Conservation (phyloP, 2,797 vertebrate genomes). For the Triplophysa yarkandensis region DNA sequence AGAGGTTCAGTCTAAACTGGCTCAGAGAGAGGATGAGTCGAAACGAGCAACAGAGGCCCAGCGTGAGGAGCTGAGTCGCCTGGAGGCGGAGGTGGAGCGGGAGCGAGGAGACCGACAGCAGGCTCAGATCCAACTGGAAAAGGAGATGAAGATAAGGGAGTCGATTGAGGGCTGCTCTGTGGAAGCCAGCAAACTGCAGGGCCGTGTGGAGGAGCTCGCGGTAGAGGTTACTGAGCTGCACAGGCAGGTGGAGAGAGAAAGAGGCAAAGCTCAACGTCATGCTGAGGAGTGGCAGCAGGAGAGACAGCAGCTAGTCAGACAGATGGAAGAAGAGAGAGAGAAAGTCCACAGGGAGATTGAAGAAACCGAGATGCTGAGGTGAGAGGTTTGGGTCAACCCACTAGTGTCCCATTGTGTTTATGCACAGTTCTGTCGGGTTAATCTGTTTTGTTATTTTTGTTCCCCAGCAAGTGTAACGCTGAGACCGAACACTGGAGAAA, state of each 20-base stretch:
- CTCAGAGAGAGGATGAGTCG: slow-evolving; percentile 77
- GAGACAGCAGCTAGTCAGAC: slow-evolving; percentile 39
- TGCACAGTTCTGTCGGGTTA: not conserved
- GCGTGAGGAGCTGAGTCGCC: slow-evolving; percentile 63
- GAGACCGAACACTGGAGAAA: slow-evolving; percentile 76
- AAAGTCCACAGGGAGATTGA: slow-evolving; percentile 70
- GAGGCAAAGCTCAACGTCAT: slow-evolving; percentile 49
- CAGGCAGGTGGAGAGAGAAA: slow-evolving; percentile 55
- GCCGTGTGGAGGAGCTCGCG: slow-evolving; percentile 64
- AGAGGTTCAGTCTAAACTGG: slow-evolving; percentile 77
- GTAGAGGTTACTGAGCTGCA: slow-evolving; percentile 53
- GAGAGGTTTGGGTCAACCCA: slow-evolving; percentile 9
- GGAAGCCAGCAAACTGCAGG: slow-evolving; percentile 55
- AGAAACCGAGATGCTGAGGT: slow-evolving; percentile 76
- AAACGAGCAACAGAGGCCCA: slow-evolving; percentile 67
- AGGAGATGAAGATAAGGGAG: slow-evolving; percentile 63
- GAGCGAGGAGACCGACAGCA: slow-evolving; percentile 70
- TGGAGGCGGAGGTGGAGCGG: slow-evolving; percentile 70
- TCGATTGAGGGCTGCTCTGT: slow-evolving; percentile 49
- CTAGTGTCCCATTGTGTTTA: not conserved
- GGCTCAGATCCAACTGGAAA: slow-evolving; percentile 67
- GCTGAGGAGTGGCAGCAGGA: slow-evolving; percentile 54
- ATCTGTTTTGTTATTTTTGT: not conserved
- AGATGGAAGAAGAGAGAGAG: slow-evolving; percentile 60
- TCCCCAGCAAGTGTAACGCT: slow-evolving; percentile 42